These are phyloP conservation scores for Sebastes diploproa DNA, from an alignment of 2,797 vertebrate species.

Conservation along the genomic window DNA sequence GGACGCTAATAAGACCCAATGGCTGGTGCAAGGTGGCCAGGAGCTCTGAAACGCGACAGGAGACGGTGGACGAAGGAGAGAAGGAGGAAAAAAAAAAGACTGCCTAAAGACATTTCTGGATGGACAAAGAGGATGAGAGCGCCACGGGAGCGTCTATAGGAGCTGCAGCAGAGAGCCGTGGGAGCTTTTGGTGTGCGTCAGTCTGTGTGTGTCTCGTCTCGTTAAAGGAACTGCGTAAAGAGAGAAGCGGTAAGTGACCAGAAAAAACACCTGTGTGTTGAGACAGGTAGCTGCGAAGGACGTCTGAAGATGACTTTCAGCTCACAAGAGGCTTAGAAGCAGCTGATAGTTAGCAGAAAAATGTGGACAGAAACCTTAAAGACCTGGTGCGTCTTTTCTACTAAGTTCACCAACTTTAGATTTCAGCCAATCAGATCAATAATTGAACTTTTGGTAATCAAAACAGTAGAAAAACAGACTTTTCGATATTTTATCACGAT, in stretches of 20 bases:
- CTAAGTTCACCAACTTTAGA: constrained; percentile 5
- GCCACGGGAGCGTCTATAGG: constrained; percentile 40
- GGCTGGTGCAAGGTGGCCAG: constrained; percentile 80
- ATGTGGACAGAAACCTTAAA: neutral
- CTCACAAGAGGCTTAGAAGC: neutral
- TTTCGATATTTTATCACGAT: neutral
- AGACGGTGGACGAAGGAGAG: constrained; percentile 62
- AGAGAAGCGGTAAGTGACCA: constrained; percentile 63
- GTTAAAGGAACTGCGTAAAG: constrained; percentile 24
- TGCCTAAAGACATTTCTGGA: constrained; percentile 17
- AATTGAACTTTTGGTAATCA: neutral
- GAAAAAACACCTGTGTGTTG: constrained; percentile 67
- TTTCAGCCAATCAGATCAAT: constrained; percentile 7
- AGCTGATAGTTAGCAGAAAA: neutral
- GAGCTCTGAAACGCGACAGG: constrained; percentile 67
- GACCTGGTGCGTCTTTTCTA: neutral
- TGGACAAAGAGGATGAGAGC: constrained; percentile 61
- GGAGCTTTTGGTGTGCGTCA: constrained; percentile 38
- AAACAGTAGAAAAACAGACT: neutral
- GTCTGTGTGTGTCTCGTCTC: constrained; percentile 27
- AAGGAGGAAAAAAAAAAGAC: neutral
- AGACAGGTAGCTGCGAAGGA: constrained; percentile 33
- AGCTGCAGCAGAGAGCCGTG: constrained; percentile 6
- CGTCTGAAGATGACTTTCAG: constrained; percentile 15
- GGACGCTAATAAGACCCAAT: constrained; percentile 84